Conservation (phyloP, 2,888 invertebrate species). For the Eupithecia abbreviata region DNA sequence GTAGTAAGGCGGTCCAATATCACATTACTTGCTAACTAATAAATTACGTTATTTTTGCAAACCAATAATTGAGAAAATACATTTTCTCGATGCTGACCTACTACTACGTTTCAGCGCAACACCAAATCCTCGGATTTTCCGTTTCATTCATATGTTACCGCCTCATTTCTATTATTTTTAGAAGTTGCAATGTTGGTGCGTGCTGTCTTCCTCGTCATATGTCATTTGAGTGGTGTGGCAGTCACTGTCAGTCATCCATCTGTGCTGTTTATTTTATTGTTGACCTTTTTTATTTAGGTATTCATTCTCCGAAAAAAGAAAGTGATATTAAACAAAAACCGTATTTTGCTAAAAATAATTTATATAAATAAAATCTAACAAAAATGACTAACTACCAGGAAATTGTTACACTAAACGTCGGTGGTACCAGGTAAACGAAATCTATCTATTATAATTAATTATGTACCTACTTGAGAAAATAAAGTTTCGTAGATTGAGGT, state of each 20-base stretch:
- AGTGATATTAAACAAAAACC: constrained; percentile 33
- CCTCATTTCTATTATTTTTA: not conserved
- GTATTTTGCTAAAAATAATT: constrained; percentile 19
- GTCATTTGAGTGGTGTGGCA: not conserved
- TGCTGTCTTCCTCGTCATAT: not conserved
- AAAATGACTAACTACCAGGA: constrained; percentile 80
- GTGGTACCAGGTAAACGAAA: constrained; percentile 91
- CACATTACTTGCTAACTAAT: too few relatives aligned
- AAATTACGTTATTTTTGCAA: too few relatives aligned
- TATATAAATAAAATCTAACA: not conserved
- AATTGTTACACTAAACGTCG: constrained; percentile 97
- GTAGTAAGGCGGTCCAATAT: too few relatives aligned
- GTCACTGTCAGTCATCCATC: not conserved
- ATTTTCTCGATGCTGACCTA: too few relatives aligned
- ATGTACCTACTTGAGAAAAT: not conserved
- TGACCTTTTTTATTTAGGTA: not conserved
- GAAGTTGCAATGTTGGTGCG: not conserved
- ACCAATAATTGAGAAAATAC: too few relatives aligned
- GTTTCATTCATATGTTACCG: not conserved
- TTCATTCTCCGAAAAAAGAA: not conserved
- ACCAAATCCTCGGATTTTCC: not conserved
- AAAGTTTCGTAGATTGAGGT: not conserved
- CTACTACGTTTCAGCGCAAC: too few relatives aligned
- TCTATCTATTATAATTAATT: not conserved
- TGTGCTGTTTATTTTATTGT: not conserved